A percentile compares a stretch with the other conserved stretches of the same genome.
Conservation (phyloP, 2,113 vertebrate species). For the Lynx canadensis region DNA sequence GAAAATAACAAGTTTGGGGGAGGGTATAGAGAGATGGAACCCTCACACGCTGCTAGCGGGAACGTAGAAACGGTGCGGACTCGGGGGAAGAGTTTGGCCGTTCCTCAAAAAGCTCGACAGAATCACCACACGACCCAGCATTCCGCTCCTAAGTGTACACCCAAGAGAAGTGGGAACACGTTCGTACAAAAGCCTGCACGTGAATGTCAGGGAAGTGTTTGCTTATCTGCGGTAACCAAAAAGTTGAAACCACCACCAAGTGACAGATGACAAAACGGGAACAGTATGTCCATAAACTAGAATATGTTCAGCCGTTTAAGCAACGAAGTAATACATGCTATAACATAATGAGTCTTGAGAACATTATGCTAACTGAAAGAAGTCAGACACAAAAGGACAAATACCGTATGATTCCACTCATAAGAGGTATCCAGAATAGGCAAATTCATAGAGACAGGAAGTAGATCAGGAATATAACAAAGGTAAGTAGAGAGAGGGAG, state of each 20-base stretch:
- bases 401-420: neutral
- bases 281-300: neutral
- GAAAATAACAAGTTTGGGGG: neutral
- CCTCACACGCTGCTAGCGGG: neutral
- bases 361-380: neutral
- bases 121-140: neutral
- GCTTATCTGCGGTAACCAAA: neutral
- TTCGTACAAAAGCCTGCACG: neutral
- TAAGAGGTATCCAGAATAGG: neutral
- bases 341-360: neutral
- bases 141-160: neutral
- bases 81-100: neutral
- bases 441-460: neutral
- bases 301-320: neutral
- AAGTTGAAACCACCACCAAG: neutral
- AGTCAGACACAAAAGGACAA: neutral
- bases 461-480: neutral
- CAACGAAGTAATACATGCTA: neutral
- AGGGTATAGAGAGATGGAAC: neutral
- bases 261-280: neutral
- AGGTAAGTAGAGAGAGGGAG: neutral
- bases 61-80: neutral
- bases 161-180: neutral
- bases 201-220: neutral
- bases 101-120: neutral